These are phyloP conservation scores for Sitobion miscanthi DNA, from an alignment of 1,140 invertebrate species.

Conservation along the genomic window DNA sequence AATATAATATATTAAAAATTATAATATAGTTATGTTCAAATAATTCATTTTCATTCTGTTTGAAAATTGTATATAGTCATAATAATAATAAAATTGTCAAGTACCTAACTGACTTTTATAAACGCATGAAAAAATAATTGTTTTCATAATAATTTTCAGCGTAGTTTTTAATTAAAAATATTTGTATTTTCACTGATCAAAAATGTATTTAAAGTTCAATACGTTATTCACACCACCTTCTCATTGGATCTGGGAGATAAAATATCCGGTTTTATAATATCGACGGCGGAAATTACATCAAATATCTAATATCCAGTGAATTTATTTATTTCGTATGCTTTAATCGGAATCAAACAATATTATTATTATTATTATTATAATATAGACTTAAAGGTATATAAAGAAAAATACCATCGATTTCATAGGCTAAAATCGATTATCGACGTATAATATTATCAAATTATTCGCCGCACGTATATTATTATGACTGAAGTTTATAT, in stretches of 20 bases:
- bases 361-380: not conserved
- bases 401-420: not conserved
- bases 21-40: not conserved
- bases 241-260: not conserved
- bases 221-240: not conserved
- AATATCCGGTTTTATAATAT: constrained; percentile 6
- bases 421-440: not conserved
- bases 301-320: not conserved
- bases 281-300: not conserved
- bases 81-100: not conserved
- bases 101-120: not conserved
- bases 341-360: not conserved
- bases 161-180: not conserved
- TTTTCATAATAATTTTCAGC: not conserved
- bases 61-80: not conserved
- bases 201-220: not conserved
- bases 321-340: not conserved
- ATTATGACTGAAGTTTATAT: not conserved
- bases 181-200: not conserved
- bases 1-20: not conserved
- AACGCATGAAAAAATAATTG: not conserved
- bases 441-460: not conserved
- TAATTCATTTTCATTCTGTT: not conserved
- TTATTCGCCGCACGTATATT: not conserved
- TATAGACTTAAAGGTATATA: not conserved